Evolutionary conservation across 92 coral and sea anemone genomes (phyloP).

Genomic region (Zoanthus sansibaricus): DNA sequence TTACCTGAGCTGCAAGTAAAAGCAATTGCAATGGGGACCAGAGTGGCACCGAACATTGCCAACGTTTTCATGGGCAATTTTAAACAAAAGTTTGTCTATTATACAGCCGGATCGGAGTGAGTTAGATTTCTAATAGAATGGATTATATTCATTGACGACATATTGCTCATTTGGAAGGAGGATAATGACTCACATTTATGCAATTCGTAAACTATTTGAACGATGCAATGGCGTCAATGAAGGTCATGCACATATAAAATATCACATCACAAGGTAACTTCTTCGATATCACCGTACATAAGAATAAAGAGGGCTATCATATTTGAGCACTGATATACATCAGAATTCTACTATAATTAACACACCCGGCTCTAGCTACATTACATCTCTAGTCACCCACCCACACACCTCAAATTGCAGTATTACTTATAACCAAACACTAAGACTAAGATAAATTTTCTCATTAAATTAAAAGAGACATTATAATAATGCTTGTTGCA

Average conservation of each 20-base stretch:
- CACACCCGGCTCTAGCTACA: slow-evolving; percentile 45
- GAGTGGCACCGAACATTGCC: background rate
- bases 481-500: too few relatives aligned
- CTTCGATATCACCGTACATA: slow-evolving; percentile 2
- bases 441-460: too few relatives aligned
- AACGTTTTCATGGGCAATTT: background rate
- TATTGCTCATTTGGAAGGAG: background rate
- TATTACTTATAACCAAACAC: too few relatives aligned
- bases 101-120: too few relatives aligned
- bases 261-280: slow-evolving; percentile 12
- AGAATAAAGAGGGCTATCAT: background rate
- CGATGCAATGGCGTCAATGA: background rate
- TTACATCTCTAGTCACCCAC: slow-evolving; percentile 49
- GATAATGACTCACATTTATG: background rate
- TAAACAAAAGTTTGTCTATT: background rate
- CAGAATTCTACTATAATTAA: background rate
- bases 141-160: slow-evolving; percentile 6
- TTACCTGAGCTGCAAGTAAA: background rate
- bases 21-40: slow-evolving; percentile 9
- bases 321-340: background rate
- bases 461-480: too few relatives aligned
- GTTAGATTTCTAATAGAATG: too few relatives aligned
- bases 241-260: background rate
- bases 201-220: background rate
- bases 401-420: background rate